A percentile compares a stretch with the other conserved stretches of the same genome.
Evolutionary conservation across 1,140 invertebrate species (phyloP).

Genomic region (Cataglyphis hispanica): DNA sequence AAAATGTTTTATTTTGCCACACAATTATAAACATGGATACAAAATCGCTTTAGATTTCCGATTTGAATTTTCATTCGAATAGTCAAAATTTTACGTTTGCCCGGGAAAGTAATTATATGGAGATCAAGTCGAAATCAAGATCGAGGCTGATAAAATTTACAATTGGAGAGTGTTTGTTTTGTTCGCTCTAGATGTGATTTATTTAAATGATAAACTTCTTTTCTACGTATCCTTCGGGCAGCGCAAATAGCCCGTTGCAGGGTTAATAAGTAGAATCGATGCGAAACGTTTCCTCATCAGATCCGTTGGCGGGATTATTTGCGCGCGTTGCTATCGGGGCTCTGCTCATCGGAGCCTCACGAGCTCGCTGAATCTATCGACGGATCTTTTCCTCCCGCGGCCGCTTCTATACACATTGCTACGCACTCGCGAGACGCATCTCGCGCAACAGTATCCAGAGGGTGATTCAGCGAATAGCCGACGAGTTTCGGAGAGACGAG

Average conservation of each 20-base stretch:
- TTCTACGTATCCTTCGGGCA: neutral
- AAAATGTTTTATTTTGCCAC: neutral
- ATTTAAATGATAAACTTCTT: neutral
- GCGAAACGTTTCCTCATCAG: conserved; percentile 16
- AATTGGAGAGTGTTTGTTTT: neutral
- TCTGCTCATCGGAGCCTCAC: neutral
- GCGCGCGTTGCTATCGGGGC: conserved; percentile 37
- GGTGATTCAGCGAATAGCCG: conserved; percentile 80
- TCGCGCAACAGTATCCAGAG: conserved; percentile 65
- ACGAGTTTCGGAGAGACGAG: conserved; percentile 61
- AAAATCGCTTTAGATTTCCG: neutral
- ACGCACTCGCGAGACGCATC: conserved; percentile 65
- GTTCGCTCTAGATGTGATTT: neutral
- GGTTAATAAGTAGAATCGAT: conserved; percentile 22
- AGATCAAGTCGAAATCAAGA: too few relatives aligned
- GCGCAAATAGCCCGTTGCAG: neutral
- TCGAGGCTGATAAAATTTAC: neutral
- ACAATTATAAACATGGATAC: neutral
- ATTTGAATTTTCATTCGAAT: neutral
- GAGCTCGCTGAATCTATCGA: conserved; percentile 42
- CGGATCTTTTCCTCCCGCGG: conserved; percentile 38
- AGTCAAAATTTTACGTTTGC: neutral
- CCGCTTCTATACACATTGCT: conserved; percentile 73
- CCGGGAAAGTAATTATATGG: neutral
- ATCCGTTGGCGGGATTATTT: conserved; percentile 33